Percentiles rank a stretch among this genome's conserved stretches.
Evolutionary conservation across 2,888 invertebrate genomes (phyloP).

Genomic region (Orthosia gracilis): DNA sequence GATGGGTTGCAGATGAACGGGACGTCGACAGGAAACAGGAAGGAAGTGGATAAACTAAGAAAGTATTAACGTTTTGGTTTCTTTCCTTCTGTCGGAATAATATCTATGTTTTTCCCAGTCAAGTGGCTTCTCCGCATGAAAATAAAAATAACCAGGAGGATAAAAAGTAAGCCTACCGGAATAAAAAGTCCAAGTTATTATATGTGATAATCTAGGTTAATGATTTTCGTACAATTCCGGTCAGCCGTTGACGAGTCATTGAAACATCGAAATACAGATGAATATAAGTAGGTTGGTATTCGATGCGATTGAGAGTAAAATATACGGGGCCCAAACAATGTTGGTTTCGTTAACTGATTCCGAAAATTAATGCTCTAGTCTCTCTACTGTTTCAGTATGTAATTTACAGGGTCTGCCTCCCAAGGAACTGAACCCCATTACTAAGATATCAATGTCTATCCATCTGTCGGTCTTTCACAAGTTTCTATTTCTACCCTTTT

Average conservation of each 20-base stretch:
- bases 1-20: not conserved
- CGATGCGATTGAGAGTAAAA: not conserved
- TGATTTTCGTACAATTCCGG: no score
- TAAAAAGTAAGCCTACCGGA: no score
- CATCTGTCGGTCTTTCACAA: constrained; percentile 8
- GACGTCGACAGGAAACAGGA: no score
- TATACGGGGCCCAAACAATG: not conserved
- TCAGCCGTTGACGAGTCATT: no score
- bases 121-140: no score
- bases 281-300: not conserved
- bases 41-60: not conserved
- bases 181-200: no score
- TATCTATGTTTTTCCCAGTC: no score
- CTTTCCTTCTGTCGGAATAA: not conserved
- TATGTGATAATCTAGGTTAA: no score
- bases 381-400: not conserved
- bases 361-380: no score
- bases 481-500: not conserved
- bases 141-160: no score
- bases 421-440: not conserved
- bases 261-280: no score
- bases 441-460: not conserved
- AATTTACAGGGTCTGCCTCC: not conserved
- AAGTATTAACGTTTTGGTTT: not conserved
- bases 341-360: not conserved